Evolutionary conservation across 2,888 invertebrate genomes (phyloP).

Genomic region (Acleris emargana): DNA sequence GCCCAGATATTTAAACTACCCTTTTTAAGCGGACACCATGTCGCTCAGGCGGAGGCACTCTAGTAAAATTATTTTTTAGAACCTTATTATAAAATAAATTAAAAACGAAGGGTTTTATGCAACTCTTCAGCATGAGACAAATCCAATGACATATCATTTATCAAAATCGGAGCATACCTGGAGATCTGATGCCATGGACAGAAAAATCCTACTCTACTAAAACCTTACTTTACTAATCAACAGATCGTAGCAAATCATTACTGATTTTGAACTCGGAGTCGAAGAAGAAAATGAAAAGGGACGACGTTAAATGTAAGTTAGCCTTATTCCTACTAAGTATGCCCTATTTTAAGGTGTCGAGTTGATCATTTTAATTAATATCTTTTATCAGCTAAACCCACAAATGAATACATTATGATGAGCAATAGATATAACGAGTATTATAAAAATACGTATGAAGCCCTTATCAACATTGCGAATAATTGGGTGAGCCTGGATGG

Average conservation of each 20-base stretch:
- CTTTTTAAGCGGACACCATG: no score
- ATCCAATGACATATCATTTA: no score
- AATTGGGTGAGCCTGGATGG: slow-evolving; percentile 70
- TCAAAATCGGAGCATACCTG: no score
- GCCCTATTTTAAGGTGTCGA: not conserved
- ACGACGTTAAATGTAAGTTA: slow-evolving; percentile 61
- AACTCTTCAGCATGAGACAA: no score
- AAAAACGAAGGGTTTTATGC: no score
- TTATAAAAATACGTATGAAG: slow-evolving; percentile 65
- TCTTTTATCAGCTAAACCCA: slow-evolving; percentile 53
- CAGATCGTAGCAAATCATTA: slow-evolving; percentile 55
- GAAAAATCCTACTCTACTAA: no score
- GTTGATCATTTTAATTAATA: not conserved
- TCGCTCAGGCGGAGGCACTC: no score
- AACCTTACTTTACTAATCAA: slow-evolving; percentile 16
- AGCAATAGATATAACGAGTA: slow-evolving; percentile 69
- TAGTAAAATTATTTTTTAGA: no score
- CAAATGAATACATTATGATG: slow-evolving; percentile 62
- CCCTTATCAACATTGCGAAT: slow-evolving; percentile 65
- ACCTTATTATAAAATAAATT: no score
- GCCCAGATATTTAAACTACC: no score
- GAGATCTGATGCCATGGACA: no score
- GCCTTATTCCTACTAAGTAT: not conserved
- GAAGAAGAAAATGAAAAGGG: slow-evolving; percentile 67
- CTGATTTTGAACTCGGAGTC: slow-evolving; percentile 53